These are phyloP conservation scores for Protobothrops mucrosquamatus DNA, from an alignment of 2,113 vertebrate species.

Conservation along the genomic window DNA sequence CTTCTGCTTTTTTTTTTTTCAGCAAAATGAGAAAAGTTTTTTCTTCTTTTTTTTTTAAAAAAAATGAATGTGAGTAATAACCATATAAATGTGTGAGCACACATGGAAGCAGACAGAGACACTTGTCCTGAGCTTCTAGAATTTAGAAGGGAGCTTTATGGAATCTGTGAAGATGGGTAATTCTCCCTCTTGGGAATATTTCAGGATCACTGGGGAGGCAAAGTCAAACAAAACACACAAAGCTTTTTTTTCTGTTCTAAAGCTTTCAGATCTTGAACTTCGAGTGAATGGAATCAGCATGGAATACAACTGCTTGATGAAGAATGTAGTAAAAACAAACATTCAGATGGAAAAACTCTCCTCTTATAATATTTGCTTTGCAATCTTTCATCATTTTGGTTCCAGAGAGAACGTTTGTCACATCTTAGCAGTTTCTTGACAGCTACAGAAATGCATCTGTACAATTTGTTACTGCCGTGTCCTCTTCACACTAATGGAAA, in stretches of 20 bases:
- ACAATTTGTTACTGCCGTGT: neutral
- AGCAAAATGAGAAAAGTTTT: neutral
- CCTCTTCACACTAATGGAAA: neutral
- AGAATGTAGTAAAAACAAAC: neutral
- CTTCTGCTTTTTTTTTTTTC: conserved; percentile 13
- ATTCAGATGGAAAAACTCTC: neutral
- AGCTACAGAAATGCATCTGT: neutral
- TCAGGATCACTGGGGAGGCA: neutral
- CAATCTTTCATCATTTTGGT: neutral
- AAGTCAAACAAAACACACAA: neutral
- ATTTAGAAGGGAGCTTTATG: neutral
- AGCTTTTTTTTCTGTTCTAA: neutral
- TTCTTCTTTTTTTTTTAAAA: neutral
- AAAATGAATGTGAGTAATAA: neutral
- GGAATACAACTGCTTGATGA: neutral
- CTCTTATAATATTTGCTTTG: neutral
- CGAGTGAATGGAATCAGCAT: neutral
- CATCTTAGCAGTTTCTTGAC: neutral
- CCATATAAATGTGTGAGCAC: neutral
- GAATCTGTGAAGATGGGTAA: conserved; percentile 13
- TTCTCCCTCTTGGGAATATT: conserved; percentile 4
- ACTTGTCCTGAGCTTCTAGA: neutral
- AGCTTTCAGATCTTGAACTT: neutral
- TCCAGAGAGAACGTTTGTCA: neutral
- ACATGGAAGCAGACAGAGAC: neutral